Conservation (phyloP, 2,797 vertebrate genomes). For the Gastrophryne carolinensis region DNA sequence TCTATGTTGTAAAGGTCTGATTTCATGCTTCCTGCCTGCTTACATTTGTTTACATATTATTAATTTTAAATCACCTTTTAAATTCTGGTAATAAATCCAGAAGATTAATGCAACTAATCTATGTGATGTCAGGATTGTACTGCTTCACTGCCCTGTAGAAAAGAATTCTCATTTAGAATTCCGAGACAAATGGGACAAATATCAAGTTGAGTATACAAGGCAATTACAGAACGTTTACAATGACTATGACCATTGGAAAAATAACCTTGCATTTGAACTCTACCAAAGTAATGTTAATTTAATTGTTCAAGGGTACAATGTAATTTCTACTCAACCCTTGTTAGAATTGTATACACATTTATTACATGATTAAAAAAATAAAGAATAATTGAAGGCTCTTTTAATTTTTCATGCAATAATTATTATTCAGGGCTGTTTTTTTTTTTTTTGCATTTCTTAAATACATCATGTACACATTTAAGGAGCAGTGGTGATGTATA, state of each 20-base stretch:
- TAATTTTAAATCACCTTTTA: slow-evolving; percentile 68
- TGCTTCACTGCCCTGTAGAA: slow-evolving; percentile 57
- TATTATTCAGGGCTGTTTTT: no score
- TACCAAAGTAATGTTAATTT: slow-evolving; percentile 22
- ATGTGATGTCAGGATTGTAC: slow-evolving; percentile 54
- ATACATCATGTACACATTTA: not conserved
- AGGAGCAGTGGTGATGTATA: not conserved
- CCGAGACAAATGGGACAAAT: slow-evolving; percentile 59
- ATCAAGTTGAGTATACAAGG: slow-evolving; percentile 58
- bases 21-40: slow-evolving; percentile 17
- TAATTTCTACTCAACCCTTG: slow-evolving; percentile 9
- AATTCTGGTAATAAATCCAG: slow-evolving; percentile 64
- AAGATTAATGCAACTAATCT: slow-evolving; percentile 71
- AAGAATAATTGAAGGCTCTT: not conserved
- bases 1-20: slow-evolving; percentile 36
- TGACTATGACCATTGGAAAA: not conserved
- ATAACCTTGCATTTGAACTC: slow-evolving; percentile 22
- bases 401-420: no score
- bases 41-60: slow-evolving; percentile 44
- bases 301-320: not conserved
- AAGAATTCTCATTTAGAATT: slow-evolving; percentile 62
- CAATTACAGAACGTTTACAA: slow-evolving; percentile 60
- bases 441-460: no score
- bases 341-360: not conserved
- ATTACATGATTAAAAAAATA: not conserved